Percentiles rank a stretch among this genome's conserved stretches.
Evolutionary conservation across 2,797 vertebrate species (phyloP).

Genomic region (Gastrophryne carolinensis): DNA sequence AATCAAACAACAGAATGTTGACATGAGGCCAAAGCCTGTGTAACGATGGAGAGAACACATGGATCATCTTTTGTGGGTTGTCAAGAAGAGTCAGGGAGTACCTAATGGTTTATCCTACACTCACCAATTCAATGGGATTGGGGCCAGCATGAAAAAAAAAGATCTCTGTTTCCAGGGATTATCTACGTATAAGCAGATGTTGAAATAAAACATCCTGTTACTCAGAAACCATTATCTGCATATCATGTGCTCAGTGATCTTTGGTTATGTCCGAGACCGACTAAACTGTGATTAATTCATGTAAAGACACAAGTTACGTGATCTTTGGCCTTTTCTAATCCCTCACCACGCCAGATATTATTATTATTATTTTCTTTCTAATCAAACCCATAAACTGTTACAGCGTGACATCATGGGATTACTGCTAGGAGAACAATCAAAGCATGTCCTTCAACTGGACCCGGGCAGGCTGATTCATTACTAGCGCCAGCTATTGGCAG

Average conservation of each 20-base stretch:
- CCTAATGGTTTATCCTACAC: neutral
- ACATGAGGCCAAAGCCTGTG: neutral
- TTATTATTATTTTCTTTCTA: too few species aligned
- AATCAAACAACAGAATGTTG: neutral
- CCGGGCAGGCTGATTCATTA: too few species aligned
- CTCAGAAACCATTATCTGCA: neutral
- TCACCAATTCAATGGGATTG: neutral
- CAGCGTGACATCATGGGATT: neutral
- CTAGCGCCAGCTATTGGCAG: too few species aligned
- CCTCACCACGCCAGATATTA: neutral
- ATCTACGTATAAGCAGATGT: conserved; percentile 21
- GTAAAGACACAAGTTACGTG: neutral
- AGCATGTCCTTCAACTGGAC: neutral
- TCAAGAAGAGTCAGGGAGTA: conserved; percentile 7
- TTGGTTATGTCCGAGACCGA: neutral
- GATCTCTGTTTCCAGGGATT: neutral
- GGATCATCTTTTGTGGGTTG: neutral
- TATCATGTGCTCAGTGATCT: neutral
- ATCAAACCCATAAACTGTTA: neutral
- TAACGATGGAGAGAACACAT: neutral
- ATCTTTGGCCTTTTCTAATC: neutral
- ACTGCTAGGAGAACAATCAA: neutral
- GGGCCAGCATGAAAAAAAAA: neutral
- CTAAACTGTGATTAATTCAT: neutral
- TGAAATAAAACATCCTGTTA: neutral